Conservation (phyloP, 2,888 invertebrate species). For the Buathra laborator region DNA sequence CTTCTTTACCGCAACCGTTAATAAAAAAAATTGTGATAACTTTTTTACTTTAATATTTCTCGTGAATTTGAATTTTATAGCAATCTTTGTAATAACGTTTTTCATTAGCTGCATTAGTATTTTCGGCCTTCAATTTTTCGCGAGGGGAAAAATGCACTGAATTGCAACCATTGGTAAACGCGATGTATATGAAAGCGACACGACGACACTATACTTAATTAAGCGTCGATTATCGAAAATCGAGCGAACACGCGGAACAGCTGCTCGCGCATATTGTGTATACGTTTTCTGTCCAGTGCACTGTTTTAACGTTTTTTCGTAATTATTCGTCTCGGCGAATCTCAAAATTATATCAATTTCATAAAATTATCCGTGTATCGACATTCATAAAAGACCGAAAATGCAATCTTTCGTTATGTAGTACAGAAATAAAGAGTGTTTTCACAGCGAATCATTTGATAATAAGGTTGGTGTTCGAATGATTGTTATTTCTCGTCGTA, state of each 20-base stretch:
- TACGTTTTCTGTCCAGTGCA: neutral
- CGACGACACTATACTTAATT: neutral
- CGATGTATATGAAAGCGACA: no score
- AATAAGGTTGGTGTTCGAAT: constrained; percentile 7
- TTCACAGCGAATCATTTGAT: constrained; percentile 6
- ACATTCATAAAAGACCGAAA: neutral
- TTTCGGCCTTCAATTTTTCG: no score
- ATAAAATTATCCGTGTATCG: neutral
- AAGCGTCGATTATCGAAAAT: constrained; percentile 5
- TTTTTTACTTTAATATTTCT: no score
- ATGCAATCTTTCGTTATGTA: constrained; percentile 1
- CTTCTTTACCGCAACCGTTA: no score
- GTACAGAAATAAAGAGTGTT: neutral
- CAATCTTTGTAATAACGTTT: no score
- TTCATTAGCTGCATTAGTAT: no score
- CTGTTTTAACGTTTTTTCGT: neutral
- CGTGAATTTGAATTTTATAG: no score
- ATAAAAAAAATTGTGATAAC: no score
- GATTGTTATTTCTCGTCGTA: constrained; percentile 2
- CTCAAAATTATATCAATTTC: neutral
- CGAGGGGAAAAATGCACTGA: no score
- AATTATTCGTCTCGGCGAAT: neutral
- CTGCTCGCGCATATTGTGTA: neutral
- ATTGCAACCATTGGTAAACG: no score
- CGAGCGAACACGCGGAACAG: neutral